Conservation (phyloP, 2,797 vertebrate species). For the Anniella stebbinsi region DNA sequence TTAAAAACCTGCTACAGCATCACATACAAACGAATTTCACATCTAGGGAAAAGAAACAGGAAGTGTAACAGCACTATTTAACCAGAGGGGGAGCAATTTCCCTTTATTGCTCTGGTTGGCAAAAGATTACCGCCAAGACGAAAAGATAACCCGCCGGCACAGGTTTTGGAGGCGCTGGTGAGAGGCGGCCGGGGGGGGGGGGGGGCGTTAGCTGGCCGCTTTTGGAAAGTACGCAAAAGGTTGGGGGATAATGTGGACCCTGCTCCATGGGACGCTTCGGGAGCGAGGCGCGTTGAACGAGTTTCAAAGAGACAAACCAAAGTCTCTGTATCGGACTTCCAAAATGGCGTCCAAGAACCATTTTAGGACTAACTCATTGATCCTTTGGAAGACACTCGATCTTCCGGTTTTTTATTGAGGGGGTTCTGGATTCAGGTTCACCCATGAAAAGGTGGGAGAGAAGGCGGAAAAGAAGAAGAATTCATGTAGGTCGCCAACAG, state of each 20-base stretch:
- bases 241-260: neutral
- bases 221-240: neutral
- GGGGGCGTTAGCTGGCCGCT: neutral
- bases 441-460: neutral
- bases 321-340: neutral
- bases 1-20: slow-evolving; percentile 25
- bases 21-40: slow-evolving; percentile 44
- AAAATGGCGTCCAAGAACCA: neutral
- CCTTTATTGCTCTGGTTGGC: neutral
- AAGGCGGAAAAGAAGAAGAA: neutral
- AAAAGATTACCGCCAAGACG: neutral
- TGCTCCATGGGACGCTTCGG: neutral
- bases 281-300: too few relatives aligned
- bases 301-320: neutral
- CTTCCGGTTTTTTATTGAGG: neutral
- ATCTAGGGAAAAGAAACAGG: slow-evolving; percentile 23
- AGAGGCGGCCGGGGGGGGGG: neutral
- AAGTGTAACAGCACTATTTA: slow-evolving; percentile 22
- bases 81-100: neutral
- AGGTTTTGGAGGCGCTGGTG: neutral
- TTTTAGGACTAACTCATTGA: neutral
- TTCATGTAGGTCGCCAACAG: neutral
- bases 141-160: too few relatives aligned
- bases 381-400: neutral
- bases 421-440: neutral